Base-by-base conservation (phyloP, 2,888 invertebrate species). In the Epinotia brunnichana region DNA sequence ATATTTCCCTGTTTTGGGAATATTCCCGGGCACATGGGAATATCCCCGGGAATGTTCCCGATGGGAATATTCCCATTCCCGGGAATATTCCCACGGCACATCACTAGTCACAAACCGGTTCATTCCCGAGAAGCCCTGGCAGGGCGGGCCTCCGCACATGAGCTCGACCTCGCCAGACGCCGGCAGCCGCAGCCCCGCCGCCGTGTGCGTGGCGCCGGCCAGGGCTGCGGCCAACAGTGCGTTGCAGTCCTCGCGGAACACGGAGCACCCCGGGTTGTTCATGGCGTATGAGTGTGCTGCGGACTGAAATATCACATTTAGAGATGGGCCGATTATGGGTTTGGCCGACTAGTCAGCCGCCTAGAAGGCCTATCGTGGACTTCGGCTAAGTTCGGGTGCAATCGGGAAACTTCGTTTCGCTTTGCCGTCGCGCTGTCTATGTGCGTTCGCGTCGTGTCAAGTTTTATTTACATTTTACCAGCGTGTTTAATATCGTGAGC, bases 61-160 rank as follows among this genome's bases (percentile, higher is more conserved):
- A n/a, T n/a, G n/a, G n/a, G n/a, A n/a, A n/a, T n/a, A n/a, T n/a
- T n/a, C n/a, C n/a, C n/a, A n/a, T n/a, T n/a, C n/a, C n/a, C n/a
- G n/a, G n/a, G n/a, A n/a, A n/a, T n/a, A n/a, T n/a, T n/a, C n/a
- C n/a, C n/a, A n/a, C n/a, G n/a, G n/a, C n/a, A n/a, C n/a, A n/a
- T n/a, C n/a, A n/a, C n/a, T n/a, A n/a, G n/a, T n/a, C n/a, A n/a
- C n/a, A 48, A 48, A 48, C 67, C 97, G 92, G 87, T 98, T 98
- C 97, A 97, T 97, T 51, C 97, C 97, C 60, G 97, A 97, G 89
- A 97, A 98, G 3, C 97, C 97, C 87, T 98, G 97, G 83, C 97
- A 98, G 0, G 97, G 97, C 0, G 97, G 97, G 0, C 97, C 97
- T 11, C 97, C 98, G 82, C 97, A 96, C 41, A 98, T 87, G 73